These are phyloP conservation scores for Prinia subflava DNA, from an alignment of 2,113 vertebrate genomes.

Conservation along the genomic window DNA sequence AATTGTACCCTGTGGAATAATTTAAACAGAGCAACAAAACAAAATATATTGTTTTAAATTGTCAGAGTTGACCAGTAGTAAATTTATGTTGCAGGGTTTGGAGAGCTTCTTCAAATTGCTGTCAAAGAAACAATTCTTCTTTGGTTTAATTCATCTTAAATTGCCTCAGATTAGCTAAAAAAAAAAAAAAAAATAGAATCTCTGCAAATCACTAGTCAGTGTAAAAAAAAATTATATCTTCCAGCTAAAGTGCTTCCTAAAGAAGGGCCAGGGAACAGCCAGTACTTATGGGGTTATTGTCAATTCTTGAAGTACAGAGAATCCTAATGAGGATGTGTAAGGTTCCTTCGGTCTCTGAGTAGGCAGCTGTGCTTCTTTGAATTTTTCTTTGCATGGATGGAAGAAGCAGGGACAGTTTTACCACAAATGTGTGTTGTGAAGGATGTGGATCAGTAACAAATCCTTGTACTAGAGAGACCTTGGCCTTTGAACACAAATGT, in stretches of 20 bases:
- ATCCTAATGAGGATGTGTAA: neutral
- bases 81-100: neutral
- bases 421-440: neutral
- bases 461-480: neutral
- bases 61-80: neutral
- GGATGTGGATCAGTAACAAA: neutral
- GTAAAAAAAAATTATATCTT: neutral
- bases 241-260: neutral
- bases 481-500: neutral
- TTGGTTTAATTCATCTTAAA: neutral
- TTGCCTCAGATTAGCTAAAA: neutral
- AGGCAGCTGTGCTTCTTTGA: neutral
- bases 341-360: neutral
- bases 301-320: neutral
- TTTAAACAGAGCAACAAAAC: neutral
- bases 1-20: neutral
- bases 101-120: neutral
- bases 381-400: neutral
- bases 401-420: neutral
- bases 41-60: neutral
- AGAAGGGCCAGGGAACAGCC: neutral
- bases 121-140: neutral
- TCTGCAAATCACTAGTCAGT: neutral
- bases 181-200: neutral
- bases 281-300: neutral